Base-by-base conservation (phyloP, 2,888 invertebrate species). In the Aethes cnicana region DNA sequence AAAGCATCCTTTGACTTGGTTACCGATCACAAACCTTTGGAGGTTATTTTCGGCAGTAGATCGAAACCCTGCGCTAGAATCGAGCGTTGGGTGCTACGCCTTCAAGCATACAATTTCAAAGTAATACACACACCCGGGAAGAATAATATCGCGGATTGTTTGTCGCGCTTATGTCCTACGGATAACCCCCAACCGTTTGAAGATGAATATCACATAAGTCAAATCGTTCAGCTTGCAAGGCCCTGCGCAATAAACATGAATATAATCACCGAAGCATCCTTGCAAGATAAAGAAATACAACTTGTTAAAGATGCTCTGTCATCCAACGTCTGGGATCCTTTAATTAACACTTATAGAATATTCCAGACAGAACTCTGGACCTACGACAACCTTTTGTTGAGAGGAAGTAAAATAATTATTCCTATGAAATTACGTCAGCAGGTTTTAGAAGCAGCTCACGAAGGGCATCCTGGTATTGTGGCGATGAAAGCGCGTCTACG, bases 361-460 rank as follows among this genome's bases (percentile, higher is more conserved):
- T 26, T 47, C 17, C 12, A 47, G 11, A 9, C 8, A 3, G 47
- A 47, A 9, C 18, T 28, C 8, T 47, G 47, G 4, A n/a, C 21
- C 1, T n/a, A 32, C 2, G 44, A 21, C 2, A 6, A 21, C 7
- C 11, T 63, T 17, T 11, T 61, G 1, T 41, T 63, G 8, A 42
- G 59, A 23, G 59, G 58, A 6, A 58, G 11, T 5, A 59, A 36
- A 37, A 56, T 63, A 4, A 59, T 59, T 0, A 62, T 63, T 12
- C 62, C 60, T 0, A 1, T 5, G 2, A 18, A 20, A 6, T 25
- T 61, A 7, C 33, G 62, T 3, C 23, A 58, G 20, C 30, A 39
- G 11, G 61, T 62, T 2, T 47, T 69, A 35, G 49, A 44, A 0
- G 59, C 64, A 8, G 62, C 61, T 11, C 62, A 62, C 16, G 62